A percentile compares a stretch with the other conserved stretches of the same genome.
Evolutionary conservation across 2,113 vertebrate genomes (phyloP).

Genomic region (Daboia siamensis): DNA sequence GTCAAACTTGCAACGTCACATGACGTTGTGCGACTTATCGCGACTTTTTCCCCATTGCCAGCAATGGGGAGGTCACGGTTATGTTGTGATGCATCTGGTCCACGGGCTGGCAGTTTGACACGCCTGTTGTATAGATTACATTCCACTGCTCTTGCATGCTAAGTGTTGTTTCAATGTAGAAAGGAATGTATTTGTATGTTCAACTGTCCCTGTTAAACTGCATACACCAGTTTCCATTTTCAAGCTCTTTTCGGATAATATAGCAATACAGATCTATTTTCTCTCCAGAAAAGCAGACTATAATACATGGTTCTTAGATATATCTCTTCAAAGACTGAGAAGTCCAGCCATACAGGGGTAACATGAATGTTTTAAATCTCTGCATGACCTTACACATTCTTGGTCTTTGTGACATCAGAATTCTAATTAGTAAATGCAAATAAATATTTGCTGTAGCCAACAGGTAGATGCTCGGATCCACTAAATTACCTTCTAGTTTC

Average conservation of each 20-base stretch:
- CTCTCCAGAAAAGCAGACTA: not conserved
- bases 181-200: not conserved
- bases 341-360: not conserved
- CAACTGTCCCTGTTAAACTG: not conserved
- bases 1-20: too few relatives aligned
- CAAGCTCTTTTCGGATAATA: not conserved
- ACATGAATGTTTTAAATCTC: not conserved
- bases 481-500: not conserved
- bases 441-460: not conserved
- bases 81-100: too few relatives aligned
- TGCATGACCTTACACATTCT: not conserved
- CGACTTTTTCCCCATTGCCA: too few relatives aligned
- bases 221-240: not conserved
- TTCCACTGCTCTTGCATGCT: not conserved
- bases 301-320: not conserved
- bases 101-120: too few relatives aligned
- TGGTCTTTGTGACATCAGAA: not conserved
- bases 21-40: too few relatives aligned
- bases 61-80: too few relatives aligned
- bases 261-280: not conserved
- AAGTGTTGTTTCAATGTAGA: not conserved
- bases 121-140: not conserved
- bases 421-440: not conserved
- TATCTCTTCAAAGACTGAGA: not conserved
- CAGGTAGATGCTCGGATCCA: not conserved